Base-by-base conservation (phyloP, 92 coral and sea anemone species). In the Hydrozoanthus gracilis region DNA sequence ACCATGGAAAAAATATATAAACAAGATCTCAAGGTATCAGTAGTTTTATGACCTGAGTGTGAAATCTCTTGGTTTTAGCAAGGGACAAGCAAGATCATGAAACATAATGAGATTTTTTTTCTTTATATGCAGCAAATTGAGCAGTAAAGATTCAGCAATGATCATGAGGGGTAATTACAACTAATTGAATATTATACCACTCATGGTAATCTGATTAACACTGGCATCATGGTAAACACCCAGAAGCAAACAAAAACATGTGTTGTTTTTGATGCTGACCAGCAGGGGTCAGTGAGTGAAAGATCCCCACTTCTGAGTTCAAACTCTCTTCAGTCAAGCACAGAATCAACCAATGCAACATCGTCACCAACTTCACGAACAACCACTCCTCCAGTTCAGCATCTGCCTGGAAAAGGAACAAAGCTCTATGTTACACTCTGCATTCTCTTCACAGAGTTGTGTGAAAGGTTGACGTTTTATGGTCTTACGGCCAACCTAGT, bases 391-490 rank as follows among this genome's bases (percentile, higher is more conserved):
- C 49, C 13, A 0, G 50, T 39, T 80, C 74, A 9, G n/a, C 88
- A 87, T 66, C 90, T 90, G 18, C 93, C 93, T 64, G 93, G 93
- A 71, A 76, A 54, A 64, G 82, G 61, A n/a, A 62, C 89, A 45
- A 92, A 64, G 61, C 73, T 90, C 48, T 73, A 69, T 17, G 95
- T 86, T 45, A 87, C 91, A 7, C 58, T 94, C 13, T 94, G 96
- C 44, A 93, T 96, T 78, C 91, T 96, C 83, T 51, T 93, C 5
- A 96, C 98, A 5, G 99, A 95, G 91, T 79, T 94, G 0, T 96
- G 99, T 83, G 98, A 96, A 79, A 87, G 96, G 44, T 77, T 96
- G 65, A 91, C 96, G 3, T 96, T 91, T 83, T 94, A 94, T 89
- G 99, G 99, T 4, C 73, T 95, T 50, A 86, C 90, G 7, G 98